These are phyloP conservation scores for Ophion obscuratus DNA, from an alignment of 2,888 invertebrate genomes.

Conservation along the genomic window DNA sequence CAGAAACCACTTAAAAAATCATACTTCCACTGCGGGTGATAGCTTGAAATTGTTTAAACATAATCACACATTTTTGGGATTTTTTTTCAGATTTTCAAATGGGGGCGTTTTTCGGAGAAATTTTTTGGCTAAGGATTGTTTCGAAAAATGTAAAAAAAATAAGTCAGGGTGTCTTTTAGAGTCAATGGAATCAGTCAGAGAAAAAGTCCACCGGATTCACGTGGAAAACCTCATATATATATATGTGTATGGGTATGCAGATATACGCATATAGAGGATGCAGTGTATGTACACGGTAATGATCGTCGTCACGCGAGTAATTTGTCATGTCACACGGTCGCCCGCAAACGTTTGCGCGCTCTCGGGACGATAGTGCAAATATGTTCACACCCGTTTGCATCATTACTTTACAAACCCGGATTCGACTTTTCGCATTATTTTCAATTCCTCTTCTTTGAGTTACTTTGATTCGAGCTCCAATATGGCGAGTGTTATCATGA, in stretches of 20 bases:
- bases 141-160: too few relatives aligned
- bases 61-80: too few relatives aligned
- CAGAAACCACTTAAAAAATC: too few relatives aligned
- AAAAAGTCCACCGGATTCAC: too few relatives aligned
- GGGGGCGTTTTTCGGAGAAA: too few relatives aligned
- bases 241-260: neutral
- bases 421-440: conserved; percentile 50
- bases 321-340: conserved; percentile 69
- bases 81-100: too few relatives aligned
- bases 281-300: conserved; percentile 67
- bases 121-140: too few relatives aligned
- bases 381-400: conserved; percentile 60
- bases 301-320: conserved; percentile 72
- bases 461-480: conserved; percentile 11
- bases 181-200: too few relatives aligned
- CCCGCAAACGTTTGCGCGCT: conserved; percentile 30
- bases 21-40: too few relatives aligned
- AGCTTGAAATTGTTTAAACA: too few relatives aligned
- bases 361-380: conserved; percentile 58
- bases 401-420: conserved; percentile 45
- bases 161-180: too few relatives aligned
- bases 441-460: conserved; percentile 24
- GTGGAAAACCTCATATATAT: neutral
- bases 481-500: conserved; percentile 31
- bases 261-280: conserved; percentile 17